These are phyloP conservation scores for Hylia prasina DNA, from an alignment of 2,113 vertebrate genomes.

Conservation along the genomic window DNA sequence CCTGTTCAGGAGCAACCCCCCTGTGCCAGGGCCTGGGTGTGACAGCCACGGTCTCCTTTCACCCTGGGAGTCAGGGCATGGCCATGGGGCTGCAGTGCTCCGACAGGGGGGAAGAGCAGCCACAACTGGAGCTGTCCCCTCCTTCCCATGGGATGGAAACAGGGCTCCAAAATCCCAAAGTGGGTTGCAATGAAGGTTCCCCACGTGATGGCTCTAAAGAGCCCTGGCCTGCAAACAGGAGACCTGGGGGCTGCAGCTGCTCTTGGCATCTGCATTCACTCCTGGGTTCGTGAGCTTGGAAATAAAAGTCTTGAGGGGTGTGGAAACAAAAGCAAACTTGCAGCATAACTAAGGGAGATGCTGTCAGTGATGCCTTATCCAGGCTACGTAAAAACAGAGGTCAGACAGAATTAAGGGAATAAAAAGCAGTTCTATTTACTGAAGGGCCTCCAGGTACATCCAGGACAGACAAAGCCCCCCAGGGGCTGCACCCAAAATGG, in stretches of 20 bases:
- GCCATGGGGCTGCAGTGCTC: neutral
- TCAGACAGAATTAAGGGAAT: neutral
- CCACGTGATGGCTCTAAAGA: fast-evolving
- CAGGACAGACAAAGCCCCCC: neutral
- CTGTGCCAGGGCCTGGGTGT: neutral
- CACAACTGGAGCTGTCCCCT: neutral
- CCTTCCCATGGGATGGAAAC: neutral
- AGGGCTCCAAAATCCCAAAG: neutral
- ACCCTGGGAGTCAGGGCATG: neutral
- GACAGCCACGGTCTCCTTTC: fast-evolving
- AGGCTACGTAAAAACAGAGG: neutral
- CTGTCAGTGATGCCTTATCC: neutral
- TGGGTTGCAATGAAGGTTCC: neutral
- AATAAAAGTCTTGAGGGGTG: neutral
- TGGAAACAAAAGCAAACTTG: neutral
- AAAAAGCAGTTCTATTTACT: neutral
- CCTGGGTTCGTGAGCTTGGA: fast-evolving
- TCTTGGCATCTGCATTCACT: neutral
- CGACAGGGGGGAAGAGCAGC: neutral
- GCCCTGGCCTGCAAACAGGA: neutral
- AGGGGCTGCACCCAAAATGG: neutral
- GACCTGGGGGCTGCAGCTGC: neutral
- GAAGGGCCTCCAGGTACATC: neutral
- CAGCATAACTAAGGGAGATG: neutral
- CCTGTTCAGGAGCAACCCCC: neutral